Percentiles rank a stretch among this genome's conserved stretches.
These are phyloP conservation scores for Glossosoma conforme DNA, from an alignment of 1,140 invertebrate genomes.

Conservation along the genomic window DNA sequence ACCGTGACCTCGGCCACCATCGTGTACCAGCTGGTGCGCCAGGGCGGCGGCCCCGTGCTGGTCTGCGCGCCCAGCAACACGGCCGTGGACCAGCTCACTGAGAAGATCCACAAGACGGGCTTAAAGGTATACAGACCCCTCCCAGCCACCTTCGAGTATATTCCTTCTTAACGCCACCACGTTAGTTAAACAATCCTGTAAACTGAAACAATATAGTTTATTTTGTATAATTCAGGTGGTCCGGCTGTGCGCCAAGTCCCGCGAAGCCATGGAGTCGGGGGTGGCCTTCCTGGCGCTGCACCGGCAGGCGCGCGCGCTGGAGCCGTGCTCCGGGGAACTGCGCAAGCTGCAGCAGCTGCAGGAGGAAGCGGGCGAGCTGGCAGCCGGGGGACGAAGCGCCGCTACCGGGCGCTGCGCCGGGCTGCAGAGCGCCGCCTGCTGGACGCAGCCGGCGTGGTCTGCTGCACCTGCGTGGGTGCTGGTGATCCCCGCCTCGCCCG, in stretches of 20 bases:
- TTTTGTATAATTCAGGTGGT: slow-evolving; percentile 75
- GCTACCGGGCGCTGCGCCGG: slow-evolving; percentile 89
- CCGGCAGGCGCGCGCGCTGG: slow-evolving; percentile 94
- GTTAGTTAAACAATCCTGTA: too few species aligned
- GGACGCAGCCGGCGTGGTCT: slow-evolving; percentile 96
- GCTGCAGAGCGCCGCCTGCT: slow-evolving; percentile 88
- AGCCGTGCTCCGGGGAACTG: slow-evolving; percentile 78
- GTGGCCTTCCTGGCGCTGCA: slow-evolving; percentile 96
- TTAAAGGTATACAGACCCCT: slow-evolving; percentile 60
- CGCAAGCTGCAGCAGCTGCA: slow-evolving; percentile 95
- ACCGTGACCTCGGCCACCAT: slow-evolving; percentile 99
- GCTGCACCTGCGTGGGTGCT: slow-evolving; percentile 97
- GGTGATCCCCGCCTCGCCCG: slow-evolving; percentile 89
- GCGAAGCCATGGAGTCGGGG: slow-evolving; percentile 96
- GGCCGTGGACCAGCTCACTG: slow-evolving; percentile 97
- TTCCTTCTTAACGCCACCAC: too few species aligned
- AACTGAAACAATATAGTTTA: too few species aligned
- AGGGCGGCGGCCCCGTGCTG: slow-evolving; percentile 88
- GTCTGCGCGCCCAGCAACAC: slow-evolving; percentile 99
- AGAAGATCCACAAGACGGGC: slow-evolving; percentile 97
- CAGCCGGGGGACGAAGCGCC: slow-evolving; percentile 89
- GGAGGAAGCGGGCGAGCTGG: slow-evolving; percentile 95
- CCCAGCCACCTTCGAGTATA: too few species aligned
- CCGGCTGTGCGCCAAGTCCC: slow-evolving; percentile 93
- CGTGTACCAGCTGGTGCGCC: slow-evolving; percentile 96